Base-by-base conservation (phyloP, 2,113 vertebrate species). In the Erythrocercus mccallii region DNA sequence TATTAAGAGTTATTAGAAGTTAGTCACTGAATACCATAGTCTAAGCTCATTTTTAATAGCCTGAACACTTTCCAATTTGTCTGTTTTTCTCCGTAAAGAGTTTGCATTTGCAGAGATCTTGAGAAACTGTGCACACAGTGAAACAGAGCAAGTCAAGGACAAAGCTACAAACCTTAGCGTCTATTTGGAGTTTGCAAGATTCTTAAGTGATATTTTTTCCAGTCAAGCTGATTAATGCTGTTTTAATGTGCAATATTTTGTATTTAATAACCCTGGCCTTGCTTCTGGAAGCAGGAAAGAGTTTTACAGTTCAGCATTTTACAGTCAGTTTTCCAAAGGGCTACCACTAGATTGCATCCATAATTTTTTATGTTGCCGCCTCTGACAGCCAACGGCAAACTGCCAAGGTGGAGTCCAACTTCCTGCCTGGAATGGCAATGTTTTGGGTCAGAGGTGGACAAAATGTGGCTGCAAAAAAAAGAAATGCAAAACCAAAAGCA, bases 241-340 rank as follows among this genome's bases (percentile, higher is more conserved):
- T 86, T 96, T 94, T 90, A 94, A 81, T 60, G 81, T 22, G 56
- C 76, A 86, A 47, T 93, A 95, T 90, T 88, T 93, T 94, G 85
- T 64, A 80, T 78, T 94, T 91, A 93, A 95, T 93, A 92, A 94
- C 92, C 72, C 85, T 0, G 7, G 88, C 72, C 71, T 92, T 90
- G 92, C 86, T 81, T 92, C 69, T 73, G 81, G 84, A 68, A 95
- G 88, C 72, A 95, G 72, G 88, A 93, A 87, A 72, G 54, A 69
- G 50, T 83, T 90, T 96, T 96, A 87, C 84, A 88, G 81, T 86
- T 85, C 81, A 93, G 94, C 51, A 22, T 86, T 95, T 96, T 81
- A 80, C 69, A 93, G 60, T 81, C 51, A 6, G 92, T 60, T 90
- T 88, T 81, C 70, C 70, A 95, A 88, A 81, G 51, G 84, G 85